Conservation (phyloP, 2,888 invertebrate genomes). For the Noctua pronuba region DNA sequence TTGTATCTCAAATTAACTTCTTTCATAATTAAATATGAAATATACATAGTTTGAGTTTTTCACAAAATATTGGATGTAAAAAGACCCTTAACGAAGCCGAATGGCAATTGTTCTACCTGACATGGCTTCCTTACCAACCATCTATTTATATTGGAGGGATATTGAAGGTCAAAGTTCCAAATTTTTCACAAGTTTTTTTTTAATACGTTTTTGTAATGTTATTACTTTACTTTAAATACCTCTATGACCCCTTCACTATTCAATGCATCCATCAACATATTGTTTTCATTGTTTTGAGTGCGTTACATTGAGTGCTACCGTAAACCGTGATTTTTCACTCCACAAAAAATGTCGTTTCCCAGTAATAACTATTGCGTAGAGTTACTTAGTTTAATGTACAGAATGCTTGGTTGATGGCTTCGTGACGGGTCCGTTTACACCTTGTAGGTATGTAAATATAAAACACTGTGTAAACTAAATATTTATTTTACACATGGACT, state of each 20-base stretch:
- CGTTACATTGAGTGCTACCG: background rate
- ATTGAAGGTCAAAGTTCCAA: background rate
- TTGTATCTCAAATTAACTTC: constrained; percentile 22
- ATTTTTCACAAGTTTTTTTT: too few relatives aligned
- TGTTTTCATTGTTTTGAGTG: background rate
- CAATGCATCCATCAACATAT: background rate
- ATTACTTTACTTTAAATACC: background rate
- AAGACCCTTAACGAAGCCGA: background rate
- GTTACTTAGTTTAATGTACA: background rate
- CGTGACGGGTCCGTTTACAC: background rate
- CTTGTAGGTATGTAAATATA: too few relatives aligned
- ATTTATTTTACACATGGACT: background rate
- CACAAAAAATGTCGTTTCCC: background rate
- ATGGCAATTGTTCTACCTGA: background rate
- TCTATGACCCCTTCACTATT: background rate
- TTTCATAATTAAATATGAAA: constrained; percentile 2
- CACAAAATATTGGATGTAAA: background rate
- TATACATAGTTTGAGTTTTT: background rate
- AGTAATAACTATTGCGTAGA: too few relatives aligned
- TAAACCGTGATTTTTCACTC: background rate
- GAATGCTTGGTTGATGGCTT: background rate
- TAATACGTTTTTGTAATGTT: background rate
- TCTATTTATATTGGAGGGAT: background rate
- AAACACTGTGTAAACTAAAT: background rate
- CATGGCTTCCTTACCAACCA: background rate